phyloP scores from a whole-genome alignment of 2,888 invertebrate species.

The Sipunculus nudus region DNA sequence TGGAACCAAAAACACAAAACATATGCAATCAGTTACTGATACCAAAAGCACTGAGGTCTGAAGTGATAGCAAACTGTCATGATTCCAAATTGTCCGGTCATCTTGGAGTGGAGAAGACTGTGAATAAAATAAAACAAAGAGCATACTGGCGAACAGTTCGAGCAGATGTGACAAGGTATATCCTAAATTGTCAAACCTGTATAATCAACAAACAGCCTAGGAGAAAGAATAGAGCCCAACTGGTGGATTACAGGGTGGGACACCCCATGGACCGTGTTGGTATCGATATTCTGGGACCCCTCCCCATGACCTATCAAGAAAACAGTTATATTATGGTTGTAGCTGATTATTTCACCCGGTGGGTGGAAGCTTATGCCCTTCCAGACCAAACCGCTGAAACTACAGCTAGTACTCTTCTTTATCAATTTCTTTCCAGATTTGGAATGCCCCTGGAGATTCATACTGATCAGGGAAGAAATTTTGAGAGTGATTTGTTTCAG shows the following conservation, averaged over 20 bases:
- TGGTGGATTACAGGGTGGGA: background rate
- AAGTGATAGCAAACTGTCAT: no score
- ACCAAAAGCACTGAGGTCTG: no score
- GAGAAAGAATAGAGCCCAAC: background rate
- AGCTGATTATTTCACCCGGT: background rate
- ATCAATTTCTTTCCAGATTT: background rate
- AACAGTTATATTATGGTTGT: constrained; percentile 5
- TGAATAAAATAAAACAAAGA: no score
- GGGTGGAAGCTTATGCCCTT: background rate
- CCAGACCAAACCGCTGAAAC: background rate
- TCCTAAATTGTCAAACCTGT: background rate
- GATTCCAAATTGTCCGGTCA: no score
- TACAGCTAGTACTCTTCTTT: background rate
- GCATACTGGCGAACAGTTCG: background rate
- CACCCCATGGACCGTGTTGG: background rate
- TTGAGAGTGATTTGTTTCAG: background rate
- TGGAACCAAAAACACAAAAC: no score
- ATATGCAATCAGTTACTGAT: no score
- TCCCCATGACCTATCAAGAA: background rate
- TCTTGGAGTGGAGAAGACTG: no score
- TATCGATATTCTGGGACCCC: constrained; percentile 3
- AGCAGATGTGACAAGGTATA: background rate
- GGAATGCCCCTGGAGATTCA: background rate
- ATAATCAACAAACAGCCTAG: background rate
- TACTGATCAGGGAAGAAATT: background rate